Percentiles rank a stretch among this genome's conserved stretches.
These are phyloP conservation scores for Poeciliopsis paucimaculata DNA, from an alignment of 2,797 vertebrate genomes.

Conservation along the genomic window DNA sequence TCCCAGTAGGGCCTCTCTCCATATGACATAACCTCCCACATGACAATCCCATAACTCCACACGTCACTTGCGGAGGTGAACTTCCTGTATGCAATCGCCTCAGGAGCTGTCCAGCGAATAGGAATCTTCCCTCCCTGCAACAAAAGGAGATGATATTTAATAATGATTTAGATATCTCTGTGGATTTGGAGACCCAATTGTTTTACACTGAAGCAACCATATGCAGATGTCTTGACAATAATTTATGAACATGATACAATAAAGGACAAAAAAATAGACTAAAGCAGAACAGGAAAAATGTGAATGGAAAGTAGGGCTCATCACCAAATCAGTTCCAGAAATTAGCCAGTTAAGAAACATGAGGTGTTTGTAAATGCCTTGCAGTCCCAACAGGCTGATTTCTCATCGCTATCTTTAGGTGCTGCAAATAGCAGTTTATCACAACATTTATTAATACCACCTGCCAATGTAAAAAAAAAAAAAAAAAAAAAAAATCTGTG, in stretches of 20 bases:
- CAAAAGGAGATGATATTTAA: constrained; percentile 2
- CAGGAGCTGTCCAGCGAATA: constrained; percentile 97
- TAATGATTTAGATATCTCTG: not conserved
- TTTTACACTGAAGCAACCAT: not conserved
- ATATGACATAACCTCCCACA: constrained; percentile 99
- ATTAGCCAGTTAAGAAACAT: not conserved
- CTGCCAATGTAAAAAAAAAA: not conserved
- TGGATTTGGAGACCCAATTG: not conserved
- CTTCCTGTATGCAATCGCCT: constrained; percentile 97
- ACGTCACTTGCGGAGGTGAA: constrained; percentile 97
- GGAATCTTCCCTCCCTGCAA: constrained; percentile 97
- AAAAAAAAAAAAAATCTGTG: not conserved
- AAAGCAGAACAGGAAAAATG: not conserved
- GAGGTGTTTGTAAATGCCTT: not conserved
- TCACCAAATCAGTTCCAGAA: not conserved
- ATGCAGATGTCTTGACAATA: not conserved
- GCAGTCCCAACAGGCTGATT: not conserved
- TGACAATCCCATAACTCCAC: constrained; percentile 97
- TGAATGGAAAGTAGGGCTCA: not conserved
- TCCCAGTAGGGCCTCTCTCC: constrained; percentile 99
- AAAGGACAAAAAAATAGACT: not conserved
- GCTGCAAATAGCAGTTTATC: not conserved
- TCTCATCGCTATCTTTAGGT: not conserved
- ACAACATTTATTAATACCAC: not conserved
- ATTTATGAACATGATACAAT: not conserved